A percentile compares a stretch with the other conserved stretches of the same genome.
Conservation (phyloP, 2,113 vertebrate species). For the Nycticorax nycticorax region DNA sequence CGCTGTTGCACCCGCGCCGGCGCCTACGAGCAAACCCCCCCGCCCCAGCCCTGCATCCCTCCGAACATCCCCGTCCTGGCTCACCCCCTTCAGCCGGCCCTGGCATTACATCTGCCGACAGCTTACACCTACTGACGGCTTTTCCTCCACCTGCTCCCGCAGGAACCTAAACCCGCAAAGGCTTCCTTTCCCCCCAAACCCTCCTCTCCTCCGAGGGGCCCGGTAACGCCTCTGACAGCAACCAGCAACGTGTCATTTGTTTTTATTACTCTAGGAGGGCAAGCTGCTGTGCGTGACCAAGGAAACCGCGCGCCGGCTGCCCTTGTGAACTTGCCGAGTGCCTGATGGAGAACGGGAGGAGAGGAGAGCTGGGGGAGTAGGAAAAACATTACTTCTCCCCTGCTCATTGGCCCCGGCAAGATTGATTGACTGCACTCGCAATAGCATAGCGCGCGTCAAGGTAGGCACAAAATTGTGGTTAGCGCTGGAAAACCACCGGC, state of each 20-base stretch:
- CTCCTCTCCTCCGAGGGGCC: background rate
- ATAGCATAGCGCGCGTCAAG: background rate
- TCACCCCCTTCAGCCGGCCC: background rate
- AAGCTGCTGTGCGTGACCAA: conserved; percentile 68
- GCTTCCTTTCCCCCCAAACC: background rate
- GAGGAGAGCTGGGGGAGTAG: conserved; percentile 59
- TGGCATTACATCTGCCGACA: background rate
- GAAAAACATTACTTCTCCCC: conserved; percentile 45
- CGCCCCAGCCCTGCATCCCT: background rate
- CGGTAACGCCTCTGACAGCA: background rate
- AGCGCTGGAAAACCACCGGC: background rate
- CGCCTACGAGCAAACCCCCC: background rate
- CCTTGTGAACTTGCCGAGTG: conserved; percentile 66
- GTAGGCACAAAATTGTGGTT: conserved; percentile 44
- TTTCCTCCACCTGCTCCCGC: background rate
- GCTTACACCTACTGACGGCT: background rate
- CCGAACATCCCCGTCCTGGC: background rate
- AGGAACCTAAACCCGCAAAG: background rate
- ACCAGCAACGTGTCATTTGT: conserved; percentile 60
- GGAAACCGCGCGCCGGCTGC: conserved; percentile 62
- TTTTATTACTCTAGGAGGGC: conserved; percentile 68
- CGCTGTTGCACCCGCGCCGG: rapidly evolving
- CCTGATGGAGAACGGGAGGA: conserved; percentile 43
- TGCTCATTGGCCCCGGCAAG: conserved; percentile 36
- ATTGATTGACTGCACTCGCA: conserved; percentile 30